A percentile compares a stretch with the other conserved stretches of the same genome.
These are phyloP conservation scores for Benitochromis conjunctus DNA, from an alignment of 2,113 vertebrate species.

Conservation along the genomic window DNA sequence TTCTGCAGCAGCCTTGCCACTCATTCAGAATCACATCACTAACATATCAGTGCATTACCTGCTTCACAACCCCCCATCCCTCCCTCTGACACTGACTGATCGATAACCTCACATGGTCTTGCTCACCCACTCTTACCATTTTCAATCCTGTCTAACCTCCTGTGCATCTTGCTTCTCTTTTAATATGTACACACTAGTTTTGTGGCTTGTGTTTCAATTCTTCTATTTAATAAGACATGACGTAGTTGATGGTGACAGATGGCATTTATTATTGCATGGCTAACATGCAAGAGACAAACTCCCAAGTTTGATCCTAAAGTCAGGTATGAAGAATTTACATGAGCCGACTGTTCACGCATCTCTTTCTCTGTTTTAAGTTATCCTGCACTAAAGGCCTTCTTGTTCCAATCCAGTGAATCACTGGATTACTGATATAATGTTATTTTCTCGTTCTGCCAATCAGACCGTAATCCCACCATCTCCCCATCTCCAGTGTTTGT, in stretches of 20 bases:
- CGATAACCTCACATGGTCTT: neutral
- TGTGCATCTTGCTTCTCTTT: neutral
- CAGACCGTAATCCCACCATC: neutral
- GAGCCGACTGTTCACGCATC: neutral
- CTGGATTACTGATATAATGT: neutral
- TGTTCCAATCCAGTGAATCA: neutral
- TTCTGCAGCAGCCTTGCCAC: neutral
- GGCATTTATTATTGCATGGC: neutral
- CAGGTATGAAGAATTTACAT: neutral
- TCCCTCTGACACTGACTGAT: constrained; percentile 36
- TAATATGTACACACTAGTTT: constrained; percentile 16
- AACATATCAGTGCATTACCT: constrained; percentile 13
- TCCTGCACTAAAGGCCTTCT: neutral
- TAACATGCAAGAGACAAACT: neutral
- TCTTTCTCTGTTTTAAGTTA: neutral
- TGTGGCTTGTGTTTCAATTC: neutral
- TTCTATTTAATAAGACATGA: neutral
- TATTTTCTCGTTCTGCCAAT: neutral
- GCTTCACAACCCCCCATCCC: constrained; percentile 9
- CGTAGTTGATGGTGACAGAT: neutral
- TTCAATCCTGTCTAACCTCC: neutral
- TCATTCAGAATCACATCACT: neutral
- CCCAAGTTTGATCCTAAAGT: neutral
- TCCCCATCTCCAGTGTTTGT: neutral
- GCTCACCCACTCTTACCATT: neutral